Conservation (phyloP, 2,888 invertebrate species). For the Morinoia aosen region DNA sequence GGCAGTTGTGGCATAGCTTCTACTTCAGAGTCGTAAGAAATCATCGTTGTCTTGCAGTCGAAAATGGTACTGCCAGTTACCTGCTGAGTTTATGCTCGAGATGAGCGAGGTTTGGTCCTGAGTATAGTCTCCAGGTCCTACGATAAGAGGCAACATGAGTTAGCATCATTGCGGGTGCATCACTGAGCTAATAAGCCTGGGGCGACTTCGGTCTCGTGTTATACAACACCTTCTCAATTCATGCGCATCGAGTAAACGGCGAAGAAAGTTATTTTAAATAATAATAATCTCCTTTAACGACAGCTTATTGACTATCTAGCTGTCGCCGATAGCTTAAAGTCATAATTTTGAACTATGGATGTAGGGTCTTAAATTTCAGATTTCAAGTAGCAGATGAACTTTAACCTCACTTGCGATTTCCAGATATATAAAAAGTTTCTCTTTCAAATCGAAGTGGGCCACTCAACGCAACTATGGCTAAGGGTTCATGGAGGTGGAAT, state of each 20-base stretch:
- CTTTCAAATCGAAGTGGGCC: background rate
- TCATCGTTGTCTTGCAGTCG: background rate
- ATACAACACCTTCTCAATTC: background rate
- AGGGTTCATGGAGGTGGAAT: background rate
- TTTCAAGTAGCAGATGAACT: background rate
- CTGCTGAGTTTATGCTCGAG: constrained; percentile 9
- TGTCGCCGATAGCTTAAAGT: background rate
- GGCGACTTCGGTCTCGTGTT: background rate
- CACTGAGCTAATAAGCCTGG: background rate
- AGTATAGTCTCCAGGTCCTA: constrained; percentile 46
- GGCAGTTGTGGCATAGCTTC: background rate
- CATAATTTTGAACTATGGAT: background rate
- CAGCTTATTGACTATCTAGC: no score
- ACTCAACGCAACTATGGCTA: background rate
- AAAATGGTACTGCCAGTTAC: constrained; percentile 8
- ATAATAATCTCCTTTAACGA: no score
- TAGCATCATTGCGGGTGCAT: background rate
- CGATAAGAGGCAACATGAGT: background rate
- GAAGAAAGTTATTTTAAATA: background rate
- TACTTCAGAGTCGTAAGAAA: background rate
- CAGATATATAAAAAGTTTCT: background rate
- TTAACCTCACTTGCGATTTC: background rate
- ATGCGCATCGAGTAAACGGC: background rate
- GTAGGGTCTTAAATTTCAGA: background rate
- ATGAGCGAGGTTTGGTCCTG: constrained; percentile 40